Percentiles rank a stretch among this genome's conserved stretches.
Evolutionary conservation across 2,113 vertebrate species (phyloP).

Genomic region (Oxygymnocypris stewartii): DNA sequence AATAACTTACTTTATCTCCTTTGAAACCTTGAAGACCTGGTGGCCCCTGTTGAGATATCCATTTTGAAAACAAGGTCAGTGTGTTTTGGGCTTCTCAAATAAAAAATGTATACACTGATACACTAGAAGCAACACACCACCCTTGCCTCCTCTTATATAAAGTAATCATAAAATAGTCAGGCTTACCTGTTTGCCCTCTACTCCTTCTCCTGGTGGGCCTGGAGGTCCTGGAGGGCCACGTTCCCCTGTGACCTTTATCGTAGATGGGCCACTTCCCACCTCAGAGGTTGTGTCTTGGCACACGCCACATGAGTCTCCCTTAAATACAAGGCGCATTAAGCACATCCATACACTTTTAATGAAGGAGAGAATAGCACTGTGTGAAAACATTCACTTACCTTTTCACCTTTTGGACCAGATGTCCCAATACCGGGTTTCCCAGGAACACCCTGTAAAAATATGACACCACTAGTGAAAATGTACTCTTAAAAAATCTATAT

Average conservation of each 20-base stretch:
- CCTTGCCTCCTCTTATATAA: neutral
- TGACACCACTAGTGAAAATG: neutral
- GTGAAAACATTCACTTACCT: conserved; percentile 63
- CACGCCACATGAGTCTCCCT: conserved; percentile 83
- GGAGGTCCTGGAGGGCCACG: conserved; percentile 63
- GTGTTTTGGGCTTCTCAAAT: neutral
- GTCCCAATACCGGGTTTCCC: conserved; percentile 41
- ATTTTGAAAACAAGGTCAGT: conserved; percentile 26
- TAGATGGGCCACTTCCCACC: conserved; percentile 54
- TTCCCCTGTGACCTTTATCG: conserved; percentile 72
- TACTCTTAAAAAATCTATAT: neutral
- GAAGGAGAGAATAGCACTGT: neutral
- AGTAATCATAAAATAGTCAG: neutral
- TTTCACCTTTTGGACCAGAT: conserved; percentile 58
- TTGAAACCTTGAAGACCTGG: conserved; percentile 76
- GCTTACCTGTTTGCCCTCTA: conserved; percentile 79
- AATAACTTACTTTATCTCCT: conserved; percentile 84
- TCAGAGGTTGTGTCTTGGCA: conserved; percentile 68
- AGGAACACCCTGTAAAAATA: conserved; percentile 52
- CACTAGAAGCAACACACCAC: neutral
- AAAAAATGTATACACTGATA: neutral
- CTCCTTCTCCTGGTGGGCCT: conserved; percentile 64
- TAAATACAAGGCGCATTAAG: neutral
- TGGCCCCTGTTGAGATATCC: conserved; percentile 75
- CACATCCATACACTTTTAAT: neutral